These are phyloP conservation scores for Synergus gifuensis DNA, from an alignment of 2,888 invertebrate species.

Conservation along the genomic window DNA sequence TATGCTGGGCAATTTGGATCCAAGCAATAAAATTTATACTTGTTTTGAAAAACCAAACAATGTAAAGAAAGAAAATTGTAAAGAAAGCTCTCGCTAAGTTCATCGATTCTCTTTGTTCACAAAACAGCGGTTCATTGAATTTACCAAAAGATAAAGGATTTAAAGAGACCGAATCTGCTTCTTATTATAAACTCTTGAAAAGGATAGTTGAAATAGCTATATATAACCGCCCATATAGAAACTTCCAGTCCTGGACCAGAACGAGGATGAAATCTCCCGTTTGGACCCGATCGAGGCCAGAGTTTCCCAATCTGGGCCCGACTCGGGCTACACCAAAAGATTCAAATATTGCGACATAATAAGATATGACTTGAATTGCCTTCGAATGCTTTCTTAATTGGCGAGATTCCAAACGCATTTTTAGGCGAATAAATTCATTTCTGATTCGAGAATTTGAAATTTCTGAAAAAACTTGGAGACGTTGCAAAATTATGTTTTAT, in stretches of 20 bases:
- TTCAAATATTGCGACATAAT: background rate
- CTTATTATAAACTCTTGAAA: background rate
- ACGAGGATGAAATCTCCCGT: too few species aligned
- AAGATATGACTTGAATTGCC: background rate
- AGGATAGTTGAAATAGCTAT: background rate
- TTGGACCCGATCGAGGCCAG: too few species aligned
- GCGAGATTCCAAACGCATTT: background rate
- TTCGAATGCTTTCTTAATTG: conserved; percentile 13
- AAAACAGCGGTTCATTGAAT: background rate
- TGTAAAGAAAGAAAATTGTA: background rate
- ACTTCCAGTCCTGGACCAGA: too few species aligned
- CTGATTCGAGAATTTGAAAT: background rate
- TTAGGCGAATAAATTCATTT: background rate
- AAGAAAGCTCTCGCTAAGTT: conserved; percentile 3
- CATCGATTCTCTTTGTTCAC: background rate
- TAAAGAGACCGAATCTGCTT: background rate
- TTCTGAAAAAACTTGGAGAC: too few species aligned
- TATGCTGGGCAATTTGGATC: background rate
- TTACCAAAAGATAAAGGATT: background rate
- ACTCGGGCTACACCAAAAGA: too few species aligned
- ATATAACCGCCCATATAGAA: too few species aligned
- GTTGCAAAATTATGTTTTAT: too few species aligned
- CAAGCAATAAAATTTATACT: conserved; percentile 3
- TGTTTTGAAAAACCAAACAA: conserved; percentile 3
- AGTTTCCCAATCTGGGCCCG: too few species aligned